A percentile compares a stretch with the other conserved stretches of the same genome.
phyloP scores from a whole-genome alignment of 2,888 invertebrate genomes.

The Campoplex capitator region DNA sequence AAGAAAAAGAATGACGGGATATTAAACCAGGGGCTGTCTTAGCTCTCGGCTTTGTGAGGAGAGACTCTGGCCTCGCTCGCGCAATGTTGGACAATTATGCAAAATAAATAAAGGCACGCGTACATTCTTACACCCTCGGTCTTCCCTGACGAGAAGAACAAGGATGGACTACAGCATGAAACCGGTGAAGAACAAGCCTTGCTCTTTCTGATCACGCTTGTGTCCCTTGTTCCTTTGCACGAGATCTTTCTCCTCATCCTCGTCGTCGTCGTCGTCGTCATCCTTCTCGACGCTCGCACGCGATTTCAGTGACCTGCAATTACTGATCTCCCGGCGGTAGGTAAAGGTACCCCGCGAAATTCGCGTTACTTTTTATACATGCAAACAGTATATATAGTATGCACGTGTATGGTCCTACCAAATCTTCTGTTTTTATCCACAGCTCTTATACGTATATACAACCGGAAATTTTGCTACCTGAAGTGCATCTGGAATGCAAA shows the following conservation, averaged over 20 bases:
- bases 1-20: conserved; percentile 66
- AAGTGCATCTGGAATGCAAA: background rate
- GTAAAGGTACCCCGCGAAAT: conserved; percentile 68
- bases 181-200: conserved; percentile 1
- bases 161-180: conserved; percentile 34
- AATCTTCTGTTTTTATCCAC: conserved; percentile 1
- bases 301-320: conserved; percentile 79
- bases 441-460: background rate
- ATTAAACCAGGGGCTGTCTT: conserved; percentile 59
- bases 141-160: conserved; percentile 48
- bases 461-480: background rate
- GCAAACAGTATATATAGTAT: conserved; percentile 27
- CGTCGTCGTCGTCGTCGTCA: conserved; percentile 28
- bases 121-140: conserved; percentile 77
- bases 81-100: conserved; percentile 77
- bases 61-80: conserved; percentile 51
- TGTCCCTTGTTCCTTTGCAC: conserved; percentile 48
- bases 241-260: conserved; percentile 40
- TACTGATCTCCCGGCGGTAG: conserved; percentile 76
- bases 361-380: conserved; percentile 70
- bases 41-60: conserved; percentile 32
- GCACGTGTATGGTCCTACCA: conserved; percentile 4
- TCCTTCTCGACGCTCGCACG: conserved; percentile 74
- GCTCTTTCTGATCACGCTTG: conserved; percentile 15
- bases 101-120: conserved; percentile 82